These are phyloP conservation scores for Narcine bancroftii DNA, from an alignment of 2,113 vertebrate species.

Conservation along the genomic window DNA sequence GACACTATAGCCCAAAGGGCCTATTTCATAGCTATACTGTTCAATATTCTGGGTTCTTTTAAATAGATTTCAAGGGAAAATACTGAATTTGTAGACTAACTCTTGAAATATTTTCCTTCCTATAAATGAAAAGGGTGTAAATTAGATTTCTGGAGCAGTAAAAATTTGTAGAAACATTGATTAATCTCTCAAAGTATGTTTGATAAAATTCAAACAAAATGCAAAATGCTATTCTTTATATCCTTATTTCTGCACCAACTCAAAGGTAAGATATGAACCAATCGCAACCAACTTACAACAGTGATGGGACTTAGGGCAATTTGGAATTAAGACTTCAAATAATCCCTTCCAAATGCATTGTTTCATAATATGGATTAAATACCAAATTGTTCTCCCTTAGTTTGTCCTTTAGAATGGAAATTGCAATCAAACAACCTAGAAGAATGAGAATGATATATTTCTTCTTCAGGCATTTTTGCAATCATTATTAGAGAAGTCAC, in stretches of 20 bases:
- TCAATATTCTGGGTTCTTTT: too few relatives aligned
- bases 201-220: background rate
- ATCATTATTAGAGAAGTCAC: background rate
- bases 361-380: conserved; percentile 1
- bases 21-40: too few relatives aligned
- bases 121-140: background rate
- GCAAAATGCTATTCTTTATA: background rate
- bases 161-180: background rate
- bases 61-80: background rate
- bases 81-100: background rate
- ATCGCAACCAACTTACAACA: background rate
- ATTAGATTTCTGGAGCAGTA: background rate
- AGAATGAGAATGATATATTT: background rate
- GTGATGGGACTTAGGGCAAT: background rate
- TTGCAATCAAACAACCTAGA: background rate
- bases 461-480: background rate
- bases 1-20: too few relatives aligned
- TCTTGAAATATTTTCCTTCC: background rate
- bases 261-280: background rate
- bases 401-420: background rate
- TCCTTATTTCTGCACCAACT: background rate
- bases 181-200: background rate
- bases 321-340: conserved; percentile 10
- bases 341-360: conserved; percentile 6
- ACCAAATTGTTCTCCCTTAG: conserved; percentile 14